Evolutionary conservation across 2,888 invertebrate species (phyloP), one percentile per base, ranked within the genome.

Genomic region (Gortyna flavago): DNA sequence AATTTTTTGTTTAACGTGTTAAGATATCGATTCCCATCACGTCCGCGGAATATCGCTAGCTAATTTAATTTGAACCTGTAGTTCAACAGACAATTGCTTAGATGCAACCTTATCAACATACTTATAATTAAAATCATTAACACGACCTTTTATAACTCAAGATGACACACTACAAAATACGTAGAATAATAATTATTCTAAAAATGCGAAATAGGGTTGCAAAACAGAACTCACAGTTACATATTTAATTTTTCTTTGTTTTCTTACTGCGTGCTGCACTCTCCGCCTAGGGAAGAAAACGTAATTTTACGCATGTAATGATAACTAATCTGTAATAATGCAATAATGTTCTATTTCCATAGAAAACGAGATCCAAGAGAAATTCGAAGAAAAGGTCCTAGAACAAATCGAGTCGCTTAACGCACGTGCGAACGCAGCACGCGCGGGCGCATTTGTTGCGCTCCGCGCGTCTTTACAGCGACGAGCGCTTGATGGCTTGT

Each of bases 371-470:
- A 90, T 93, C 62, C 97, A 97, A 85, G 97, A 97, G 89, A 97
- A 97, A 83, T 98, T 98, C 86, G 99, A 99, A 94, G 99, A 99
- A 89, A 99, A 99, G 93, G 97, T 99, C 48, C 97, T 97, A 51
- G 99, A 99, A 92, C 97, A 98, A 2, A 97, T 99, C 72, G 99
- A 99, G 91, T 98, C 98, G 41, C 97, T 99, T 62, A 97, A 98
- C n/a, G 98, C 99, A 87, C 99, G 99, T 90, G 98, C 99, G 84
- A 98, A 98, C 18, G 98, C 98, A 87, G 98, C 98, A 18, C 97
- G 99, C 72, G 97, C 97, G 0, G 95, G 97, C 25, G 98, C 98
- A 67, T 97, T 99, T 77, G 97, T 98, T 87, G 96, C 97, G 3
- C 97, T 99, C 21, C 97, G 97, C 62, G 98, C 97, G 84, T 98